Conservation (phyloP, 1,140 invertebrate species). For the Thalassaphorura encarpata region DNA sequence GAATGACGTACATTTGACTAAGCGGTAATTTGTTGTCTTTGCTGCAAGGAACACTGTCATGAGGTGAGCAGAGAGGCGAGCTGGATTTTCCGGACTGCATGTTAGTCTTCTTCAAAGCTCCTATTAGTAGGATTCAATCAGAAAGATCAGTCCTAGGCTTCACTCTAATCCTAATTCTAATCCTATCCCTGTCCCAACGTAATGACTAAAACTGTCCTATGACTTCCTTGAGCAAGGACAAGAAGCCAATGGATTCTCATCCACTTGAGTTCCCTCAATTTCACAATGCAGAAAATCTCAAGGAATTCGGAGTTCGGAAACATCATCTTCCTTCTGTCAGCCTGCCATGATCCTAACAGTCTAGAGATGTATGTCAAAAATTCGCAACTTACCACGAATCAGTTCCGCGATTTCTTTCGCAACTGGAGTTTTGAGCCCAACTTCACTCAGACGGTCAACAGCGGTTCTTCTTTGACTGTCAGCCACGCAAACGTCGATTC, state of each 20-base stretch:
- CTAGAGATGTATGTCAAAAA: neutral
- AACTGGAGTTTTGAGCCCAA: slow-evolving; percentile 64
- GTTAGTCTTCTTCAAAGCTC: slow-evolving; percentile 25
- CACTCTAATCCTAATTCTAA: no score
- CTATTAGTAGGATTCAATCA: slow-evolving; percentile 10
- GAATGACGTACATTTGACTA: slow-evolving; percentile 29
- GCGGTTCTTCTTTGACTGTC: slow-evolving; percentile 74
- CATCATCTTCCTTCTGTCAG: no score
- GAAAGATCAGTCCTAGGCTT: no score
- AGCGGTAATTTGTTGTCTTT: slow-evolving; percentile 26
- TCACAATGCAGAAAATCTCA: no score
- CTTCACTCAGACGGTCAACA: slow-evolving; percentile 71
- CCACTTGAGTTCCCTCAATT: no score
- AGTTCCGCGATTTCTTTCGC: slow-evolving; percentile 70
- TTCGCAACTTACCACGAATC: slow-evolving; percentile 61
- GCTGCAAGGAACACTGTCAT: slow-evolving; percentile 17
- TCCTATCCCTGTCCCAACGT: no score
- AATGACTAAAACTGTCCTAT: no score
- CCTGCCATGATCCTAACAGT: neutral
- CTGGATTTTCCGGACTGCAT: slow-evolving; percentile 18
- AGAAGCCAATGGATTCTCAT: no score
- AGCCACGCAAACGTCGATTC: slow-evolving; percentile 66
- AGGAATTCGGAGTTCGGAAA: no score
- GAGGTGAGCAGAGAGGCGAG: slow-evolving; percentile 25
- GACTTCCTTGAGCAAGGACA: no score